Base-by-base conservation (phyloP, 2,888 invertebrate species). In the Adelphocoris suturalis region DNA sequence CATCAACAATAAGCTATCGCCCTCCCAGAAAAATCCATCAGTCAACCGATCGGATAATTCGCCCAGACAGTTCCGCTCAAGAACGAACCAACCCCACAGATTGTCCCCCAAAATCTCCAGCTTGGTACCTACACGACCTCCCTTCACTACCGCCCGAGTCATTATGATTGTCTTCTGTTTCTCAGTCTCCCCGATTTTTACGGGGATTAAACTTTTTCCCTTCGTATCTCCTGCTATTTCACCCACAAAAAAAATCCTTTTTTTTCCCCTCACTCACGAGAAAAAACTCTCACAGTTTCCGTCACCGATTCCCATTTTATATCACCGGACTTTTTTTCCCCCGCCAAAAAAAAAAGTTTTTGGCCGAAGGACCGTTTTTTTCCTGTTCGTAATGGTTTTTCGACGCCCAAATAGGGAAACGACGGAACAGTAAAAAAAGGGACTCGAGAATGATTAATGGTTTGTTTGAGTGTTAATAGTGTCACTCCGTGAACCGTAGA, bases 391-490 rank as follows among this genome's bases (percentile, higher is more conserved):
- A 76, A 78, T 76, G 88, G 88, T 88, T 78, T 55, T 68, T 68
- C 23, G 68, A 23, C 12, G 57, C 88, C 85, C 78, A 88, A 88
- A 57, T 88, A 52, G 52, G 88, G 78, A 88, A 88, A 88, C 88
- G 52, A 48, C 48, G 80, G 14, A 78, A 78, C 23, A 28, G 78
- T n/a, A 88, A 88, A 80, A 75, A 75, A 86, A 86, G 37, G 61
- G 48, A 68, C 75, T 75, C 86, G 68, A 47, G 89, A 82, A 84
- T 89, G 89, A 89, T 89, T 89, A 89, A 89, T 89, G 89, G 84
- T 89, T 89, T 89, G 89, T 89, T 89, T 89, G 89, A 89, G 89
- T 89, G 89, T 84, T 89, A 89, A 89, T 89, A 89, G 89, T 89
- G 89, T 89, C 89, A 89, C 89, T 89, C 89, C 84, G 89, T 89